Conservation (phyloP, 2,113 vertebrate genomes). For the Balaeniceps rex region DNA sequence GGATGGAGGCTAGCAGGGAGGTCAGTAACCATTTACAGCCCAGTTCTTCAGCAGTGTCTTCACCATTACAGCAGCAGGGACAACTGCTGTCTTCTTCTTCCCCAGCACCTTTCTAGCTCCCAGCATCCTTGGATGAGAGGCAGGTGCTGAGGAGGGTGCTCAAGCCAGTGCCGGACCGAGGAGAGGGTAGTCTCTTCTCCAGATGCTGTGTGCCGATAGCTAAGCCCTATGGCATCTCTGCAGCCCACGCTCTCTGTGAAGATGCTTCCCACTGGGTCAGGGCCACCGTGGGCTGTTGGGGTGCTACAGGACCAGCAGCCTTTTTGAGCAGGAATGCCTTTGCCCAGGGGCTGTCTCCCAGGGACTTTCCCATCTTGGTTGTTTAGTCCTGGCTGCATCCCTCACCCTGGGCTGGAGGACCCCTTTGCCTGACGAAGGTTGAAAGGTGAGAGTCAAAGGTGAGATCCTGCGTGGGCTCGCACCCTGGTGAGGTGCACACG, state of each 20-base stretch:
- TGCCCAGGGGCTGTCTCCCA: not conserved
- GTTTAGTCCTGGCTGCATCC: not conserved
- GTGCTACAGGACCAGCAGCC: not conserved
- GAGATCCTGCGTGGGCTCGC: not conserved
- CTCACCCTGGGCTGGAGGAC: not conserved
- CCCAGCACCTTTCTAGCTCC: not conserved
- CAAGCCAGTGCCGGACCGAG: fast-evolving
- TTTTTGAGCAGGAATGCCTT: not conserved
- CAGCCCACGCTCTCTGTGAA: not conserved
- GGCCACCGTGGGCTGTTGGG: not conserved
- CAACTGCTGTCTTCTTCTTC: not conserved
- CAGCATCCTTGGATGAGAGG: not conserved
- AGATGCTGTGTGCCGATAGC: fast-evolving
- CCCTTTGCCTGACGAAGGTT: not conserved
- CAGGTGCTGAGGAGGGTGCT: not conserved
- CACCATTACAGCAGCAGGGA: not conserved
- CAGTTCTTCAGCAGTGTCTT: not conserved
- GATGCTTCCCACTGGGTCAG: not conserved
- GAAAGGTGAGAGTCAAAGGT: not conserved
- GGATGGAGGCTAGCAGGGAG: not conserved
- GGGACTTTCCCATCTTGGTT: not conserved
- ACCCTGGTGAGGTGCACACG: fast-evolving
- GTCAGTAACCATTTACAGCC: not conserved
- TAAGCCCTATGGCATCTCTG: not conserved
- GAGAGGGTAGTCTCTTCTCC: not conserved